A percentile compares a stretch with the other conserved stretches of the same genome.
These are phyloP conservation scores for Megalopta genalis DNA, from an alignment of 1,140 invertebrate genomes.

Conservation along the genomic window DNA sequence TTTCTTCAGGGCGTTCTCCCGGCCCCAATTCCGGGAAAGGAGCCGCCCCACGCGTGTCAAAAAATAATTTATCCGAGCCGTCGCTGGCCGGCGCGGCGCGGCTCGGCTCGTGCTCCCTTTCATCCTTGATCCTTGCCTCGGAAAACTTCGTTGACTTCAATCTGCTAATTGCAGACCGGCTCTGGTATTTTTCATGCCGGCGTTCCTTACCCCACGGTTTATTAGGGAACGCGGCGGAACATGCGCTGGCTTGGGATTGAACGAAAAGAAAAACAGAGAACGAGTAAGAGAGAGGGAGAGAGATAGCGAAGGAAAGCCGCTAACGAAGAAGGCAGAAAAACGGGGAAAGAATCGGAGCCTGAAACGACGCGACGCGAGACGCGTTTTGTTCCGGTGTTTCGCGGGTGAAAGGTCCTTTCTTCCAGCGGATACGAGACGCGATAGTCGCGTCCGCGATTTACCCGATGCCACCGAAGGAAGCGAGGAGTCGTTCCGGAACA, in stretches of 20 bases:
- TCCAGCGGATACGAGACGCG: neutral
- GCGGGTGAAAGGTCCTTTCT: neutral
- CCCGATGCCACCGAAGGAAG: too few species aligned
- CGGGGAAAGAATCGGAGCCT: neutral
- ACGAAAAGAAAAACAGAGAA: too few species aligned
- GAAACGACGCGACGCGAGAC: neutral
- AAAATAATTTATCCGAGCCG: neutral
- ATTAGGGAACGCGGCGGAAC: neutral
- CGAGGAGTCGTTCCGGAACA: too few species aligned
- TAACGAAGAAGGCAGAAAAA: too few species aligned
- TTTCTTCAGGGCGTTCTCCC: neutral
- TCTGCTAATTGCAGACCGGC: constrained; percentile 18
- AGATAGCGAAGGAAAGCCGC: too few species aligned
- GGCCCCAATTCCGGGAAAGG: neutral
- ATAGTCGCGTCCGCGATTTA: too few species aligned
- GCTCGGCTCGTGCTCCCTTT: neutral
- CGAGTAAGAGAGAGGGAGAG: too few species aligned
- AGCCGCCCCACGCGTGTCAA: neutral
- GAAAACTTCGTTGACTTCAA: constrained; percentile 42
- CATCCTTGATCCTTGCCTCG: neutral
- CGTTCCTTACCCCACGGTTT: neutral
- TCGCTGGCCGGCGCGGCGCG: too few species aligned
- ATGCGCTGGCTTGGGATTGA: too few species aligned
- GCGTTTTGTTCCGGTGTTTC: constrained; percentile 23
- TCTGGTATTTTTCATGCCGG: neutral